Percentiles rank a stretch among this genome's conserved stretches.
These are phyloP conservation scores for Turnix velox DNA, from an alignment of 2,113 vertebrate species.

Conservation along the genomic window DNA sequence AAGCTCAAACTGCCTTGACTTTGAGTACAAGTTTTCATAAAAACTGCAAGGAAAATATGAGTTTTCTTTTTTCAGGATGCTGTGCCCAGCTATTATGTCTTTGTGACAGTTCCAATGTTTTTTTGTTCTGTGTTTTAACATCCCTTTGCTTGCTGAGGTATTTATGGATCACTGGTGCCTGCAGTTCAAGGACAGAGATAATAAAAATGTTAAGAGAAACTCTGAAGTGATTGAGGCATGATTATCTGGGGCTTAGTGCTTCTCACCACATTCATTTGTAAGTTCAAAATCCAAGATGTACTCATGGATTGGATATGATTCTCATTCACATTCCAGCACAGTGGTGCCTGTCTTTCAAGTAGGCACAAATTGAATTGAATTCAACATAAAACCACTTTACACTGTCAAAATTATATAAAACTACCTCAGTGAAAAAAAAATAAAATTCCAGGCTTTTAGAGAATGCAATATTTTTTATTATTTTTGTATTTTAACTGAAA, in stretches of 20 bases:
- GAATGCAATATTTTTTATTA: background rate
- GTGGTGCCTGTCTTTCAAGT: background rate
- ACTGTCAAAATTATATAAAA: background rate
- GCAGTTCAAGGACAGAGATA: background rate
- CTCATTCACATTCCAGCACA: background rate
- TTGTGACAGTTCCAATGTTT: background rate
- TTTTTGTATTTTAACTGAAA: background rate
- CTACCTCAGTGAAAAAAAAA: background rate
- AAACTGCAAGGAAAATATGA: background rate
- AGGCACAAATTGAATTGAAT: background rate
- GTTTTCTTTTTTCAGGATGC: background rate
- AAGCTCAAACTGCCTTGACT: background rate
- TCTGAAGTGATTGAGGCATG: background rate
- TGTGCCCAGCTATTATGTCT: background rate
- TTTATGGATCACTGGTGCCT: fast-evolving
- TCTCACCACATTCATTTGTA: background rate
- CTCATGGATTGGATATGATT: background rate
- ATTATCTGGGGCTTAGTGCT: background rate
- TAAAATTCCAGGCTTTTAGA: background rate
- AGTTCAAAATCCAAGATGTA: background rate
- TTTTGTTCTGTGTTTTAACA: background rate
- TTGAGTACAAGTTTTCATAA: background rate
- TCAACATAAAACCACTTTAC: background rate
- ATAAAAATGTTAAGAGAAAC: background rate
- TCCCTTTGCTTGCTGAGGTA: background rate